These are phyloP conservation scores for Tachysurus vachellii DNA, from an alignment of 2,113 vertebrate species.

Conservation along the genomic window DNA sequence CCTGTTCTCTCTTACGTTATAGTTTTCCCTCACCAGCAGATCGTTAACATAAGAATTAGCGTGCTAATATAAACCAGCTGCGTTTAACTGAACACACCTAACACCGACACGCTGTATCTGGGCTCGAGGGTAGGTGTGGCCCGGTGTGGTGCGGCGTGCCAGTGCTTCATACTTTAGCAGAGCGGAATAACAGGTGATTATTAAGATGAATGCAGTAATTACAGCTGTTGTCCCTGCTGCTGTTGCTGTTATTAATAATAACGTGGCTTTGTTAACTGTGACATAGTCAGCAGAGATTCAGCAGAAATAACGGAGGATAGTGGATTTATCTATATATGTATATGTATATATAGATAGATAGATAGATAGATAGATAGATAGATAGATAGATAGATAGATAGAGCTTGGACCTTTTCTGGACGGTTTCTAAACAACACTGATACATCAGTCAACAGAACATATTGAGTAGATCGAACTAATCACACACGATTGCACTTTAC, in stretches of 20 bases:
- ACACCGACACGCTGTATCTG: too few species aligned
- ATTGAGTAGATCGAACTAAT: too few species aligned
- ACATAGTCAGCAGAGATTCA: too few species aligned
- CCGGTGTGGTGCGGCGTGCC: not conserved
- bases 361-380: too few species aligned
- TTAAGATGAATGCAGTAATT: constrained; percentile 6
- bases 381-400: too few species aligned
- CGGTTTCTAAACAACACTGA: too few species aligned
- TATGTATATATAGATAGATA: too few species aligned
- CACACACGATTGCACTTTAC: too few species aligned
- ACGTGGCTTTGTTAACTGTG: not conserved
- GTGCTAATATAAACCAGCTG: too few species aligned
- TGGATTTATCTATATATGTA: not conserved
- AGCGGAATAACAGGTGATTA: not conserved
- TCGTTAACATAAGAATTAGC: too few species aligned
- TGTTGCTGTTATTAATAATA: not conserved
- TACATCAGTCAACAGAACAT: too few species aligned
- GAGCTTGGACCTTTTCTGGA: too few species aligned
- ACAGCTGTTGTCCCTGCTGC: not conserved
- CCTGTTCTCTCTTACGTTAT: not conserved
- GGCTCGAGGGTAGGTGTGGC: not conserved
- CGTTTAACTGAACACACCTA: not conserved
- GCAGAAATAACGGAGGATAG: not conserved
- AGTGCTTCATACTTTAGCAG: not conserved
- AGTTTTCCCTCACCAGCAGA: not conserved